Evolutionary conservation across 2,888 invertebrate species (phyloP).

Genomic region (Tipula confusa): DNA sequence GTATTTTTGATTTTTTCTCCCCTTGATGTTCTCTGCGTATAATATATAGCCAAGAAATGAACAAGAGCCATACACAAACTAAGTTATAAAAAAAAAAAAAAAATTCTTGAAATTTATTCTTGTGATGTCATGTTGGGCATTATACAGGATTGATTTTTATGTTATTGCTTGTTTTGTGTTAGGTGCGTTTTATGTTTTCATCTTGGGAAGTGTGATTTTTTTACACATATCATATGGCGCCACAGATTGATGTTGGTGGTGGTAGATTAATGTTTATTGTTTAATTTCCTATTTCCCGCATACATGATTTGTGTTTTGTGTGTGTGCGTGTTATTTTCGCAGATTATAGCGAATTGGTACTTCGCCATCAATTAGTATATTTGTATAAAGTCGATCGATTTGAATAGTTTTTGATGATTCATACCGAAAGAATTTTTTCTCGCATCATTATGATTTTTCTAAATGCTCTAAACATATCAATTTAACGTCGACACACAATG

Average conservation of each 20-base stretch:
- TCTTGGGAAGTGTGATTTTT: neutral
- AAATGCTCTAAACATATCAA: neutral
- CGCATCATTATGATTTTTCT: neutral
- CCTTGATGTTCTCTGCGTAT: neutral
- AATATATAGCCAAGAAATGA: no score
- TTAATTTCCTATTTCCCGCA: neutral
- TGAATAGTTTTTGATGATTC: neutral
- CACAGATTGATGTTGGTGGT: neutral
- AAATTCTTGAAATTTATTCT: neutral
- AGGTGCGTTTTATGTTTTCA: neutral
- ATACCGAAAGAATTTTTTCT: neutral
- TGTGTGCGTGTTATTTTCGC: neutral
- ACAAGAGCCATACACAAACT: neutral
- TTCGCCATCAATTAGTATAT: neutral
- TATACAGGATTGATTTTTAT: neutral
- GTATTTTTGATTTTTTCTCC: neutral
- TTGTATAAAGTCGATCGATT: neutral
- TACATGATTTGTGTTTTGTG: no score
- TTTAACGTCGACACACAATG: neutral
- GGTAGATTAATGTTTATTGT: neutral
- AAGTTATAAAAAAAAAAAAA: no score
- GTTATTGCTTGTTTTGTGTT: neutral
- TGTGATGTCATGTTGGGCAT: neutral
- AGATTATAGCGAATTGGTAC: neutral
- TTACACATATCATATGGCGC: conserved; percentile 20